Conservation (phyloP, 2,797 vertebrate genomes). For the Coilia nasus region DNA sequence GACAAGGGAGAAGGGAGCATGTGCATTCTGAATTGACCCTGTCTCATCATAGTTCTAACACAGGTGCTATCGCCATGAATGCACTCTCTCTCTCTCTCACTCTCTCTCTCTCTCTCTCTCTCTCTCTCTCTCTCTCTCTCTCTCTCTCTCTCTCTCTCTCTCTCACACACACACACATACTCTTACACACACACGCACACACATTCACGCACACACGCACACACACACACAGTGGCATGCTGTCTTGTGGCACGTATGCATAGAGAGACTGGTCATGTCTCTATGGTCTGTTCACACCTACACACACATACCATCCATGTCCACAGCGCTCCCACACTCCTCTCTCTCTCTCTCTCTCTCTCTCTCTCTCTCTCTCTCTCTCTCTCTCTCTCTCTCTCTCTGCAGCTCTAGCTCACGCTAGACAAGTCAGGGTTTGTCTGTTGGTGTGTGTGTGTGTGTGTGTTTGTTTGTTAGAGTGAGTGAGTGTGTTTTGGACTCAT, state of each 20-base stretch:
- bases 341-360: neutral
- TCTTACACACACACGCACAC: neutral
- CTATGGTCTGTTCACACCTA: neutral
- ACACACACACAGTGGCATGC: neutral
- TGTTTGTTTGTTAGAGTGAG: neutral
- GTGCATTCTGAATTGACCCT: neutral
- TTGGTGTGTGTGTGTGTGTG: neutral
- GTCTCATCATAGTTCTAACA: slow-evolving; percentile 6
- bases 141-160: neutral
- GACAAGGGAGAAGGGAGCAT: neutral
- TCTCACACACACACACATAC: too few species aligned
- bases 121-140: neutral
- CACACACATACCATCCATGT: neutral
- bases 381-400: neutral
- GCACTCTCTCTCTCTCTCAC: neutral
- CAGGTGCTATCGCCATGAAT: neutral
- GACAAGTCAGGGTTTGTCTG: neutral
- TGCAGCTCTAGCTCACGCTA: neutral
- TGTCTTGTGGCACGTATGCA: too few species aligned
- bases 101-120: neutral
- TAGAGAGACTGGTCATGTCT: neutral
- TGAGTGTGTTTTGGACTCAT: neutral
- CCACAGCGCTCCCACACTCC: too few species aligned
- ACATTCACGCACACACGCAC: slow-evolving; percentile 11
- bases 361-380: too few species aligned